Conservation (phyloP, 1,140 invertebrate genomes). For the Cherax destructor region DNA sequence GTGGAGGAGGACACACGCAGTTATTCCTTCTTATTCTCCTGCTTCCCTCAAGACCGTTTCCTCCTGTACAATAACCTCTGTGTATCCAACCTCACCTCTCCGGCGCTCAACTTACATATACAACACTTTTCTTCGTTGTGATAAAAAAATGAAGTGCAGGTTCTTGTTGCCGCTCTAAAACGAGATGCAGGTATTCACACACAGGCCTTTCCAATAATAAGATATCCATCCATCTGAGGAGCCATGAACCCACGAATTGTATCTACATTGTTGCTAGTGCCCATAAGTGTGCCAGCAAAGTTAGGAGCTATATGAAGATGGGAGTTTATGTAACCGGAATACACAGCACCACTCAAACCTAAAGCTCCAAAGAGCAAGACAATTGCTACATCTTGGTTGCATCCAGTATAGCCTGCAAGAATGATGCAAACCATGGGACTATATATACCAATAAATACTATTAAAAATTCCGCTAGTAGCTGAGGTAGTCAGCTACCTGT, state of each 20-base stretch:
- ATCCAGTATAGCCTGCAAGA: constrained; percentile 82
- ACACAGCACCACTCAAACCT: constrained; percentile 88
- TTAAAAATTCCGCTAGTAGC: constrained; percentile 65
- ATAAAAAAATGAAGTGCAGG: no score
- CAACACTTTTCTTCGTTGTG: no score
- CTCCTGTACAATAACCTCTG: no score
- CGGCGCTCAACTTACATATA: no score
- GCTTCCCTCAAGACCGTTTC: no score
- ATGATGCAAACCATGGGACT: constrained; percentile 83
- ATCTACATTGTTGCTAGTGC: constrained; percentile 88
- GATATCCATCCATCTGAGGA: constrained; percentile 84
- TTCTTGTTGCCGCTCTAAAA: no score
- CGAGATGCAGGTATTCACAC: no score
- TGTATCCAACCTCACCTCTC: no score
- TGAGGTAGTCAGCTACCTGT: constrained; percentile 57
- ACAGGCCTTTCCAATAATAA: constrained; percentile 76
- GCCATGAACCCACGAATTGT: constrained; percentile 89
- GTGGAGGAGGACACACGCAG: no score
- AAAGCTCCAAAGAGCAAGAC: constrained; percentile 86
- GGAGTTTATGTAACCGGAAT: constrained; percentile 88
- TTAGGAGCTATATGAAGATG: constrained; percentile 90
- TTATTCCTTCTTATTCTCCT: no score
- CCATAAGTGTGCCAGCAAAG: constrained; percentile 88
- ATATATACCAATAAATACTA: constrained; percentile 79
- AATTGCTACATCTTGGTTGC: constrained; percentile 82